Conservation (phyloP, 2,888 invertebrate genomes). For the Helleia helle region DNA sequence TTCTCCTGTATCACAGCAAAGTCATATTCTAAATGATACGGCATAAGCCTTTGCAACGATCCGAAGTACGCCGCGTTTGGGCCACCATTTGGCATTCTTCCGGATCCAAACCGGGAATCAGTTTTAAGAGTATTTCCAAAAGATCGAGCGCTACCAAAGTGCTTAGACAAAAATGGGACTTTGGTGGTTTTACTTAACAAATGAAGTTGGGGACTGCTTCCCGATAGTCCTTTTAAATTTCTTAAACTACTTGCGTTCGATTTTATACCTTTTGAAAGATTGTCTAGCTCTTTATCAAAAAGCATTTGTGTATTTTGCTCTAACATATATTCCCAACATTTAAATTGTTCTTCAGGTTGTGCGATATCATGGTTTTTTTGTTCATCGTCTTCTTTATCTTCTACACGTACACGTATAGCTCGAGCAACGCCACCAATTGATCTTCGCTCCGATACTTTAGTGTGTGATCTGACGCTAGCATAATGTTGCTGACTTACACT, state of each 20-base stretch:
- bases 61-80: slow-evolving; percentile 92
- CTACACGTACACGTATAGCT: slow-evolving; percentile 76
- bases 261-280: slow-evolving; percentile 78
- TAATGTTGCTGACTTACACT: slow-evolving; percentile 58
- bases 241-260: slow-evolving; percentile 67
- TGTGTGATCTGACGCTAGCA: slow-evolving; percentile 59
- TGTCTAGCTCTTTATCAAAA: slow-evolving; percentile 91
- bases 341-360: slow-evolving; percentile 88
- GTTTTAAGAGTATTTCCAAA: slow-evolving; percentile 80
- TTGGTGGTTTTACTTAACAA: slow-evolving; percentile 50
- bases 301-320: slow-evolving; percentile 92
- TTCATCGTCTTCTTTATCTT: slow-evolving; percentile 75
- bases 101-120: slow-evolving; percentile 72
- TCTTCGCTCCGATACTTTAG: slow-evolving; percentile 61
- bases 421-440: slow-evolving; percentile 76
- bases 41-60: slow-evolving; percentile 87
- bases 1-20: slow-evolving; percentile 88
- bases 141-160: slow-evolving; percentile 86
- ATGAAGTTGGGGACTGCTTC: slow-evolving; percentile 81
- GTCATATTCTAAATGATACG: slow-evolving; percentile 86
- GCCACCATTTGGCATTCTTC: slow-evolving; percentile 80
- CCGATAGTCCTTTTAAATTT: slow-evolving; percentile 76
- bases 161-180: slow-evolving; percentile 78
- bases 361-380: slow-evolving; percentile 44
- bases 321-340: slow-evolving; percentile 95